These are phyloP conservation scores for Rhegmatorhina hoffmannsi DNA, from an alignment of 2,113 vertebrate species.

Conservation along the genomic window DNA sequence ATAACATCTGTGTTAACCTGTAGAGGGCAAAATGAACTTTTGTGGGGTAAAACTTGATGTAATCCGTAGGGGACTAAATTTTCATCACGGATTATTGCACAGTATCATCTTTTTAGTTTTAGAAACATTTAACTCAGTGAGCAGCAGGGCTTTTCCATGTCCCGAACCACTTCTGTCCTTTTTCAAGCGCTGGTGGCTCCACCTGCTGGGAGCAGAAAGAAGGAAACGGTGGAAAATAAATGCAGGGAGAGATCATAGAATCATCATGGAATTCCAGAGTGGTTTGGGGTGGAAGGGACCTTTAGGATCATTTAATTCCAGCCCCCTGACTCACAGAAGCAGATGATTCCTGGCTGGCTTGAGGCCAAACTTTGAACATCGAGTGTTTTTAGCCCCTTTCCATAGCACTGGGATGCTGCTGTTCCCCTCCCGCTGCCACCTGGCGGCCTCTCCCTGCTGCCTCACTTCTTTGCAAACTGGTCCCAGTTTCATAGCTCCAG, in stretches of 20 bases:
- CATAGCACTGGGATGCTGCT: accelerated
- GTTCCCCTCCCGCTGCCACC: background rate
- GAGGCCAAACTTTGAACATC: too few relatives aligned
- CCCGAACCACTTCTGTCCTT: background rate
- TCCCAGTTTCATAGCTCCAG: background rate
- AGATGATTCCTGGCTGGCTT: background rate
- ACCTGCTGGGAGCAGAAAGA: background rate
- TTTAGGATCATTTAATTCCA: background rate
- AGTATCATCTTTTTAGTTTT: background rate
- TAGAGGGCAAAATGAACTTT: background rate
- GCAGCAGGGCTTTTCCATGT: background rate
- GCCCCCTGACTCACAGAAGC: background rate
- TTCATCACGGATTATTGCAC: background rate
- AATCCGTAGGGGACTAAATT: background rate
- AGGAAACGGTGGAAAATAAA: background rate
- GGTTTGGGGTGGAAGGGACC: background rate
- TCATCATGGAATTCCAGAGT: background rate
- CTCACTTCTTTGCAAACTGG: accelerated
- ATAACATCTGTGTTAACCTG: background rate
- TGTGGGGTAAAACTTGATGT: background rate
- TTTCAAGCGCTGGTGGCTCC: background rate
- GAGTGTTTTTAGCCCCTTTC: accelerated
- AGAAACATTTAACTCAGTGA: background rate
- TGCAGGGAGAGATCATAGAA: background rate
- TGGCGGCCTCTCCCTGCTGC: background rate